Evolutionary conservation across 2,113 vertebrate species (phyloP).

Genomic region (Colossoma macropomum): DNA sequence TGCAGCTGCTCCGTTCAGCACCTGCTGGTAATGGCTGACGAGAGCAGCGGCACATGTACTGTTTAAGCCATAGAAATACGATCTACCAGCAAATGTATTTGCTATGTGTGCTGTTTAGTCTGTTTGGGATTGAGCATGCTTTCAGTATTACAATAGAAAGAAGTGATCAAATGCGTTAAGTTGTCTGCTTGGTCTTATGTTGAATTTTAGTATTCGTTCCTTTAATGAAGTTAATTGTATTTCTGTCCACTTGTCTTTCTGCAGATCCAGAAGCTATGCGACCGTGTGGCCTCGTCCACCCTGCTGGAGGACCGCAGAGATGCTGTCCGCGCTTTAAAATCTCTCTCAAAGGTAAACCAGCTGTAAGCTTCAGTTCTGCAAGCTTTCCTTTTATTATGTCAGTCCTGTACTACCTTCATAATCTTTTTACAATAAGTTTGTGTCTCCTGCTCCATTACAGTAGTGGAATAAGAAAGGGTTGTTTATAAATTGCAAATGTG

Average conservation of each 20-base stretch:
- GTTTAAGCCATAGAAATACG: neutral
- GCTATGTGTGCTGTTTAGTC: neutral
- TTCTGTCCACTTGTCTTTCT: neutral
- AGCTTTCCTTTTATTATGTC: neutral
- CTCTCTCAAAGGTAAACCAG: constrained; percentile 83
- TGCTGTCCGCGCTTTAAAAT: constrained; percentile 94
- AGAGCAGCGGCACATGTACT: too few relatives aligned
- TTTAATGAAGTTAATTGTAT: neutral
- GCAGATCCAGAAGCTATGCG: constrained; percentile 97
- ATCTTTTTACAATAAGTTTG: too few relatives aligned
- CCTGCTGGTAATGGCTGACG: neutral
- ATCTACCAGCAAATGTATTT: neutral
- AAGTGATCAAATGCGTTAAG: neutral
- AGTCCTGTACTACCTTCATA: neutral
- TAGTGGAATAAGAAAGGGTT: too few relatives aligned
- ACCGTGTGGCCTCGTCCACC: constrained; percentile 95
- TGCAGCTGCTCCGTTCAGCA: neutral
- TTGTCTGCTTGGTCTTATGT: too few relatives aligned
- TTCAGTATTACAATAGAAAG: neutral
- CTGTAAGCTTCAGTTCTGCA: neutral
- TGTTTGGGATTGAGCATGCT: neutral
- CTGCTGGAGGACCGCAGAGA: constrained; percentile 93
- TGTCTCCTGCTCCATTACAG: too few relatives aligned
- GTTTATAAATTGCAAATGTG: too few relatives aligned
- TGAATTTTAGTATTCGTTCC: too few relatives aligned